Conservation (phyloP, 2,888 invertebrate species). For the Pyrrhosoma nymphula region DNA sequence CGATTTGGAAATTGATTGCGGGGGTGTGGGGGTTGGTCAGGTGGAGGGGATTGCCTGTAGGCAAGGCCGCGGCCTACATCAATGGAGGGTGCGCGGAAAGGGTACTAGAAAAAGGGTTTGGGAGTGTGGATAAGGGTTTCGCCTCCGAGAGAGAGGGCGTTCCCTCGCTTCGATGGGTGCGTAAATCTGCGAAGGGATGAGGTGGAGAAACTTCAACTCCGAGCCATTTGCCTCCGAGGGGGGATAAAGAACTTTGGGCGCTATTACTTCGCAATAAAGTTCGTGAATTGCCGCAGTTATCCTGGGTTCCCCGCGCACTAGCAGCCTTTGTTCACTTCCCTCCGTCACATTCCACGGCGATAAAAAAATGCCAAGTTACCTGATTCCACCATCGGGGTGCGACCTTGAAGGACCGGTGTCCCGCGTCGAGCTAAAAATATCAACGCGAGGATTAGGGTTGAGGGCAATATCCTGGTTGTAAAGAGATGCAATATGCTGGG, state of each 20-base stretch:
- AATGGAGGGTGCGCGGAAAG: not conserved
- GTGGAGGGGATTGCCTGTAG: not conserved
- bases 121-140: not conserved
- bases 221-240: not conserved
- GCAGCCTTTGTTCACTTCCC: not conserved
- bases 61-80: not conserved
- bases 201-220: not conserved
- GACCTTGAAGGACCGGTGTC: not conserved
- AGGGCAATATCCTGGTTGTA: not conserved
- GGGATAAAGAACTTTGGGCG: not conserved
- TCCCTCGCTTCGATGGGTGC: conserved; percentile 1
- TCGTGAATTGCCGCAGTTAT: not conserved
- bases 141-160: not conserved
- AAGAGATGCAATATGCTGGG: not conserved
- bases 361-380: not conserved
- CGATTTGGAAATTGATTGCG: not conserved
- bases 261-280: conserved; percentile 22
- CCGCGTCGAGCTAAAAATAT: not conserved
- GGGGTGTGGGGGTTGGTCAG: not conserved
- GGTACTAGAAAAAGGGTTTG: not conserved
- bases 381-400: not conserved
- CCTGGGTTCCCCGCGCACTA: not conserved
- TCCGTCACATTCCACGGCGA: not conserved
- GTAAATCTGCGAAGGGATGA: conserved; percentile 14
- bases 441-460: not conserved